Percentiles rank a stretch among this genome's conserved stretches.
Conservation (phyloP, 2,797 vertebrate species). For the Pipistrellus kuhlii region DNA sequence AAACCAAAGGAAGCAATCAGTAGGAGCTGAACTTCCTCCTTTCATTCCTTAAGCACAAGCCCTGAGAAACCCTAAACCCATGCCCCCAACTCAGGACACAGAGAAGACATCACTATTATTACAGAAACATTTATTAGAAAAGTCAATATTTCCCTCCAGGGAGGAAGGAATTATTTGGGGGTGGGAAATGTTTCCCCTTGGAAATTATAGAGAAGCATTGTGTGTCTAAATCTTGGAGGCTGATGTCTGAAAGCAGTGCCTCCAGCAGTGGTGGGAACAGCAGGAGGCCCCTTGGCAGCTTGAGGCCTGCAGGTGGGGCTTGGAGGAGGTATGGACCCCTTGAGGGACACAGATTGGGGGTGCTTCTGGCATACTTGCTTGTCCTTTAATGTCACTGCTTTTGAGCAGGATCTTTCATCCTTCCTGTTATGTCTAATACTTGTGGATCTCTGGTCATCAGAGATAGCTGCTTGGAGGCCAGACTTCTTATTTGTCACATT, state of each 20-base stretch:
- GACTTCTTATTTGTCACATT: background rate
- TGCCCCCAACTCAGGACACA: background rate
- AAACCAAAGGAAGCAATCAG: background rate
- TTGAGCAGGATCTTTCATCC: background rate
- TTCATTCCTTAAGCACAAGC: background rate
- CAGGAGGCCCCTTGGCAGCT: background rate
- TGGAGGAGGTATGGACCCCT: background rate
- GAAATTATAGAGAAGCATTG: background rate
- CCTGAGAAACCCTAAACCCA: background rate
- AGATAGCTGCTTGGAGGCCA: background rate
- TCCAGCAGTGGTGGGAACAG: background rate
- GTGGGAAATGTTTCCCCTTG: background rate
- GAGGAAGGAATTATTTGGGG: background rate
- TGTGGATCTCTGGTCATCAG: background rate
- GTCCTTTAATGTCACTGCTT: background rate
- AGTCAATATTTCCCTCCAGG: background rate
- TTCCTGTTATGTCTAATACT: background rate
- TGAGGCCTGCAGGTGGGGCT: background rate
- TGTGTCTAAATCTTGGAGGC: accelerated
- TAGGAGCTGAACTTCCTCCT: background rate
- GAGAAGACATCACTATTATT: background rate
- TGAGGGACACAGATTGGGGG: background rate
- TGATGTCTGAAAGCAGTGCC: background rate
- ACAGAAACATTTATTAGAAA: background rate
- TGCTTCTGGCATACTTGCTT: background rate